These are phyloP conservation scores for Xyliphius kryptos DNA, from an alignment of 2,113 vertebrate species.

Conservation along the genomic window DNA sequence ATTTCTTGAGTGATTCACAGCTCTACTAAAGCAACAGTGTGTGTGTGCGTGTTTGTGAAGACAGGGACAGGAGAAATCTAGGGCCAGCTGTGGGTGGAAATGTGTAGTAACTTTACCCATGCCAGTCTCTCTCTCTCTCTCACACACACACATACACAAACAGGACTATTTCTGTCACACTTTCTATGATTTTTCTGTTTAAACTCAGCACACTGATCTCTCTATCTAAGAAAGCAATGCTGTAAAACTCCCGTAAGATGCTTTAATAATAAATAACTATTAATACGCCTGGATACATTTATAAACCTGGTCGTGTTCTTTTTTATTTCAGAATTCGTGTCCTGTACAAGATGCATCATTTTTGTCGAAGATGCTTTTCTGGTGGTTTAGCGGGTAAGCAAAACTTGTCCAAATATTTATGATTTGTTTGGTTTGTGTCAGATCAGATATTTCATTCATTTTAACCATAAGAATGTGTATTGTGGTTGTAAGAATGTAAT, in stretches of 20 bases:
- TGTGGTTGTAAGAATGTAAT: too few relatives aligned
- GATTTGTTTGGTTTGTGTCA: too few relatives aligned
- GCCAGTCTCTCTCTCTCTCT: too few relatives aligned
- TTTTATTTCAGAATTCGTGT: constrained; percentile 79
- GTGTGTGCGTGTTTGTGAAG: too few relatives aligned
- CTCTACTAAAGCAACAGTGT: too few relatives aligned
- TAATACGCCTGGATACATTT: too few relatives aligned
- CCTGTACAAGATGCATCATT: constrained; percentile 81
- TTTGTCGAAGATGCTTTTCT: constrained; percentile 85
- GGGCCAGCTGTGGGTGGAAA: constrained; percentile 39
- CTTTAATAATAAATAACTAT: background rate
- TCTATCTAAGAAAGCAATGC: constrained; percentile 33
- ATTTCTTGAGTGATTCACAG: too few relatives aligned
- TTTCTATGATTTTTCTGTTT: constrained; percentile 51
- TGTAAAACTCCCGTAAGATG: constrained; percentile 11
- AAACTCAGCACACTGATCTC: constrained; percentile 39
- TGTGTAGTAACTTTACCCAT: constrained; percentile 44
- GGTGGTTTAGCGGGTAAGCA: constrained; percentile 94
- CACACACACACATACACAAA: constrained; percentile 20
- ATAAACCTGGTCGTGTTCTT: too few relatives aligned
- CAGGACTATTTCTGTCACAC: too few relatives aligned
- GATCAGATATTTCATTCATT: too few relatives aligned
- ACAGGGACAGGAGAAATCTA: constrained; percentile 19
- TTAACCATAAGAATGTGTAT: too few relatives aligned
- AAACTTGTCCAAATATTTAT: too few relatives aligned